These are phyloP conservation scores for Hiodon alosoides DNA, from an alignment of 2,113 vertebrate species.

Conservation along the genomic window DNA sequence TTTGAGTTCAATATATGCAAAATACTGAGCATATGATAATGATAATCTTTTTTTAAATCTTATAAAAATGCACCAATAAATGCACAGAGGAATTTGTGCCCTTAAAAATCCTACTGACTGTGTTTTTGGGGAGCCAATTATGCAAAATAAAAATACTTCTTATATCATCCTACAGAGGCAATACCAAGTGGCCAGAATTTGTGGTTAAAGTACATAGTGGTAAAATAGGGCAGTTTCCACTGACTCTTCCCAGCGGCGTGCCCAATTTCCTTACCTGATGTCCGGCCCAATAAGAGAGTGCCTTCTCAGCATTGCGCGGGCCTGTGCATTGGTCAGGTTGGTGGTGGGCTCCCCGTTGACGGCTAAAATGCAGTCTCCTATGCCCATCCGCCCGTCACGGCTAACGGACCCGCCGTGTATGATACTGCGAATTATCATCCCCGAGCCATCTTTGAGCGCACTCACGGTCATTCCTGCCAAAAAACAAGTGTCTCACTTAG, in stretches of 20 bases:
- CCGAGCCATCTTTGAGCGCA: conserved; percentile 80
- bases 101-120: too few species aligned
- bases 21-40: too few species aligned
- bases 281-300: conserved; percentile 90
- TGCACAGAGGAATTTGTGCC: too few species aligned
- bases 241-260: too few species aligned
- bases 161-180: neutral
- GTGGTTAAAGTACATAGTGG: too few species aligned
- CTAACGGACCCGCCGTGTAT: conserved; percentile 91
- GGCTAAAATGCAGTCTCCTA: conserved; percentile 86
- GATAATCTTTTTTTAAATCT: too few species aligned
- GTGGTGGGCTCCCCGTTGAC: conserved; percentile 85
- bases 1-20: too few species aligned
- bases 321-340: conserved; percentile 81
- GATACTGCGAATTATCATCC: conserved; percentile 88
- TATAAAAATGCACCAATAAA: too few species aligned
- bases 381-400: conserved; percentile 81
- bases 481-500: too few species aligned
- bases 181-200: neutral
- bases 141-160: too few species aligned
- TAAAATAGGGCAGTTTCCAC: too few species aligned
- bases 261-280: conserved; percentile 67
- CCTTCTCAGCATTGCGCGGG: conserved; percentile 83
- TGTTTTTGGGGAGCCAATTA: too few species aligned
- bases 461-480: conserved; percentile 89